A percentile compares a stretch with the other conserved stretches of the same genome.
Conservation (phyloP, 2,888 invertebrate genomes). For the Caenorhabditis plicata region DNA sequence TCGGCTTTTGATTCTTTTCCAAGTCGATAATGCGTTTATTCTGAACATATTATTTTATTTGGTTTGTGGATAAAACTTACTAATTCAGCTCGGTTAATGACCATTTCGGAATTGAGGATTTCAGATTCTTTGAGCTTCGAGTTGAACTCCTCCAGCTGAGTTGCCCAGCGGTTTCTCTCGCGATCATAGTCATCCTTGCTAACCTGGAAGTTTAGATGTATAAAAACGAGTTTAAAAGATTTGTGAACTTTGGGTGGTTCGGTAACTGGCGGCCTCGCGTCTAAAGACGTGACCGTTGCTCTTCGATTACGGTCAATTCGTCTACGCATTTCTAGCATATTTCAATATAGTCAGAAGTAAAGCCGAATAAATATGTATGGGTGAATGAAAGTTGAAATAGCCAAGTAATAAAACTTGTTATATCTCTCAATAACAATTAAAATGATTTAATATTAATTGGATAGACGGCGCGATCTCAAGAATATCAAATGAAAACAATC, state of each 20-base stretch:
- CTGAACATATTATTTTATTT: conserved; percentile 36
- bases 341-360: not conserved
- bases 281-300: conserved; percentile 32
- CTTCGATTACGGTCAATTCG: conserved; percentile 31
- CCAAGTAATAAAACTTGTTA: too few species aligned
- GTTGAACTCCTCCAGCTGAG: conserved; percentile 59
- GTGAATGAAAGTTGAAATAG: too few species aligned
- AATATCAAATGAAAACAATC: too few species aligned
- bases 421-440: too few species aligned
- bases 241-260: not conserved
- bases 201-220: conserved; percentile 27
- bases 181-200: conserved; percentile 62
- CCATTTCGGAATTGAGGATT: conserved; percentile 55
- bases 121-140: conserved; percentile 51
- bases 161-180: conserved; percentile 57
- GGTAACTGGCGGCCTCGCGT: conserved; percentile 17
- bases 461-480: too few species aligned
- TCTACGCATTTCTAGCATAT: conserved; percentile 10
- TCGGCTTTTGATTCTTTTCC: conserved; percentile 59
- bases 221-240: not conserved
- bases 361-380: not conserved
- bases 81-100: conserved; percentile 60
- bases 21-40: conserved; percentile 64
- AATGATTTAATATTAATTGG: too few species aligned
- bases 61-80: conserved; percentile 29